These are phyloP conservation scores for Lindbergichthys nudifrons DNA, from an alignment of 2,797 vertebrate species.

Conservation along the genomic window DNA sequence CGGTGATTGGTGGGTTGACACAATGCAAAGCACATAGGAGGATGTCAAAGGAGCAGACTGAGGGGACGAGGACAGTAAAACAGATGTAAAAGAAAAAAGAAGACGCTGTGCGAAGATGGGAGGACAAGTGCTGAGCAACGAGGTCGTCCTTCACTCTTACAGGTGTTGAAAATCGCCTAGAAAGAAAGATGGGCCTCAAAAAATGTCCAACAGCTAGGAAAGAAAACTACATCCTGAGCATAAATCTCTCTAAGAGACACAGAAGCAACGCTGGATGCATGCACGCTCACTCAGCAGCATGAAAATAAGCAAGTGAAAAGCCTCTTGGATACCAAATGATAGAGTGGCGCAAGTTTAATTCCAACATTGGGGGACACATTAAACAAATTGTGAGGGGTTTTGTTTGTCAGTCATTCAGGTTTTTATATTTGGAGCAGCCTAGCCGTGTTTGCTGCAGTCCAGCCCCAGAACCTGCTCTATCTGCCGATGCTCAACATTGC, in stretches of 20 bases:
- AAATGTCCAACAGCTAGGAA: slow-evolving; percentile 19
- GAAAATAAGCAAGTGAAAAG: slow-evolving; percentile 16
- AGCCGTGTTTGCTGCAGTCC: no score
- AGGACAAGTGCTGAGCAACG: slow-evolving; percentile 22
- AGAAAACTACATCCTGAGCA: slow-evolving; percentile 35
- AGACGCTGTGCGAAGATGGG: neutral
- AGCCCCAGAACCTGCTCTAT: no score
- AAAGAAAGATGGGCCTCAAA: slow-evolving; percentile 32
- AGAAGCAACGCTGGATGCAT: slow-evolving; percentile 18
- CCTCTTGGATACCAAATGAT: slow-evolving; percentile 10
- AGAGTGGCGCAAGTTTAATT: no score
- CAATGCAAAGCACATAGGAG: slow-evolving; percentile 36
- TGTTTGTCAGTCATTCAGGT: no score
- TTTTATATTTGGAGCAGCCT: no score
- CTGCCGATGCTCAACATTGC: neutral
- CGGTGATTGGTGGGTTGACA: neutral
- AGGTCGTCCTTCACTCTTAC: slow-evolving; percentile 42
- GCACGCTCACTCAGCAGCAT: slow-evolving; percentile 14
- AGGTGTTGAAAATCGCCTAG: slow-evolving; percentile 44
- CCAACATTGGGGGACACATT: no score
- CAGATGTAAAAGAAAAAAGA: slow-evolving; percentile 1
- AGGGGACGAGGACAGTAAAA: neutral
- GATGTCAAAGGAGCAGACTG: slow-evolving; percentile 6
- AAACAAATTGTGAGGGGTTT: no score
- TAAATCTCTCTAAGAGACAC: slow-evolving; percentile 19